phyloP scores from a whole-genome alignment of 2,797 vertebrate species.

The Micromesistius poutassou region DNA sequence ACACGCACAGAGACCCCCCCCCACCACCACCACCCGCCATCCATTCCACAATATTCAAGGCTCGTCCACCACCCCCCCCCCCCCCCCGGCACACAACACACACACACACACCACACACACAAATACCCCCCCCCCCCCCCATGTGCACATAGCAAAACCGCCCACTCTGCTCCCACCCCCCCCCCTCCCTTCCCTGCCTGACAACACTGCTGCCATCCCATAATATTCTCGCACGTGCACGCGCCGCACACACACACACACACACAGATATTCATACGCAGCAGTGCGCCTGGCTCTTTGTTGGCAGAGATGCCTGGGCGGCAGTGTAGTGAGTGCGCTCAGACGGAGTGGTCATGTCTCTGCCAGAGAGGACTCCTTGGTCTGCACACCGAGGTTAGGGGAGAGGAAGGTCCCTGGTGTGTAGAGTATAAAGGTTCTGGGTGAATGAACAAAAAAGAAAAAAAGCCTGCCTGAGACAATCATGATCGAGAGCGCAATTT shows the following conservation, averaged over 20 bases:
- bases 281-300: slow-evolving; percentile 60
- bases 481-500: slow-evolving; percentile 32
- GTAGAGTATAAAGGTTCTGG: slow-evolving; percentile 6
- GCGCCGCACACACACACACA: not conserved
- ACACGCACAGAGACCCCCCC: slow-evolving; percentile 44
- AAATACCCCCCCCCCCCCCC: slow-evolving; percentile 53
- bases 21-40: slow-evolving; percentile 41
- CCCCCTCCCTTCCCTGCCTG: slow-evolving; percentile 67
- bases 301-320: slow-evolving; percentile 59
- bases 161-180: slow-evolving; percentile 58
- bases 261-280: slow-evolving; percentile 48
- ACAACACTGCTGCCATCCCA: slow-evolving; percentile 74
- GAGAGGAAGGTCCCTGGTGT: slow-evolving; percentile 42
- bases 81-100: no score
- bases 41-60: slow-evolving; percentile 77
- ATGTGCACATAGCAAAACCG: slow-evolving; percentile 52
- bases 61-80: slow-evolving; percentile 60
- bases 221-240: slow-evolving; percentile 67
- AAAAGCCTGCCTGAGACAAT: slow-evolving; percentile 18
- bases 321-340: slow-evolving; percentile 43
- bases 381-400: slow-evolving; percentile 24
- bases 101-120: slow-evolving; percentile 52
- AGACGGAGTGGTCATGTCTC: slow-evolving; percentile 44
- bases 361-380: slow-evolving; percentile 44
- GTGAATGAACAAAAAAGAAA: slow-evolving; percentile 26